A percentile compares a stretch with the other conserved stretches of the same genome.
Evolutionary conservation across 2,888 invertebrate genomes (phyloP).

Genomic region (Rhodophaea formosa): DNA sequence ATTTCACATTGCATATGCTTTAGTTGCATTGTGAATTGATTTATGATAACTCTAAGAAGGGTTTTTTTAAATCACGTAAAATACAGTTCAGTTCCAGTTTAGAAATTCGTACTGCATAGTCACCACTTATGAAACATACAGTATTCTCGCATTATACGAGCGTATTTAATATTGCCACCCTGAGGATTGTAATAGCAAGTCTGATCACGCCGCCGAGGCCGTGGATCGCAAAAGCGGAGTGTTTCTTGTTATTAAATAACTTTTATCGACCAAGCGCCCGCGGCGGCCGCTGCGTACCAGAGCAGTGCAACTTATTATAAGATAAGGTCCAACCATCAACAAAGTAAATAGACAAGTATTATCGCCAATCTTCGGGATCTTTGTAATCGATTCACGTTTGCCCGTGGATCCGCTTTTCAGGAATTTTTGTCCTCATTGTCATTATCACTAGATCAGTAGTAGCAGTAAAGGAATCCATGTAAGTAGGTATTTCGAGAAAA

Average conservation of each 20-base stretch:
- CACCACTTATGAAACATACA: conserved; percentile 1
- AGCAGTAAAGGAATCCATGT: too few relatives aligned
- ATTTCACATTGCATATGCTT: too few relatives aligned
- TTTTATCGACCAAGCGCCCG: conserved; percentile 64
- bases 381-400: not conserved
- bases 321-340: conserved; percentile 20
- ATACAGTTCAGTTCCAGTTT: not conserved
- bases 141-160: conserved; percentile 1
- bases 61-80: too few relatives aligned
- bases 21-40: too few relatives aligned
- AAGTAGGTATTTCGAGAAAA: not conserved
- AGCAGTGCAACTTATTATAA: conserved; percentile 43
- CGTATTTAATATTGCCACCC: conserved; percentile 12
- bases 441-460: too few relatives aligned
- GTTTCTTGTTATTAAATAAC: conserved; percentile 75
- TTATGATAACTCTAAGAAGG: too few relatives aligned
- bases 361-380: conserved; percentile 13
- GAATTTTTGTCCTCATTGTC: too few relatives aligned
- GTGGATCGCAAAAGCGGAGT: conserved; percentile 47
- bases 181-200: conserved; percentile 34
- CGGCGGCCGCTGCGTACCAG: conserved; percentile 36
- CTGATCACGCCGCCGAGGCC: conserved; percentile 44
- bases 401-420: not conserved
- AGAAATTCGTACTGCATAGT: not conserved
- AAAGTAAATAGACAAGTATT: conserved; percentile 19